Evolutionary conservation across 2,113 vertebrate species (phyloP), one percentile per base, ranked within the genome.

Genomic region (Leucosticte australis): DNA sequence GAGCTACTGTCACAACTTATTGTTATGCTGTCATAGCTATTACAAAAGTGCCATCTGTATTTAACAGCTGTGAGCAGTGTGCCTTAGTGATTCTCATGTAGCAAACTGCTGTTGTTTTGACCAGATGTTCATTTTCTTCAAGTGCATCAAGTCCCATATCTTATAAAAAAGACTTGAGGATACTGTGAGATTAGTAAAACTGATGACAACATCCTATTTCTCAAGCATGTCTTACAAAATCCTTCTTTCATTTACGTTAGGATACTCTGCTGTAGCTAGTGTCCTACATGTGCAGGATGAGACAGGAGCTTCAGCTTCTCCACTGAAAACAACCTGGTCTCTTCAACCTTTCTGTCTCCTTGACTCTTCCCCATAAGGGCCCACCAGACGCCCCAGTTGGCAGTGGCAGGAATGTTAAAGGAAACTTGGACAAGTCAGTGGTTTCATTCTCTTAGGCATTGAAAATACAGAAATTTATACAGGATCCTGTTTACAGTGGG

Each of bases 61-160:
- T 96, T 76, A 96, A 71, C 78, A 90, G 75, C 71, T 94, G 79
- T 75, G 87, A 76, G 56, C 41, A 79, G 26, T 19, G 56, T 75
- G 70, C 23, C n/a, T 73, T 92, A 63, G 67, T 59, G 73, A 60
- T 78, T 65, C 52, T 70, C 63, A 52, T 2, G 8, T 9, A 83
- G 52, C 33, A 88, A 95, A 83, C 42, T 71, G 71, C 37, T 76
- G 11, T 44, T 88, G 41, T 92, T 93, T 83, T 83, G 73, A 88
- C 73, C 83, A 92, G 94, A 86, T 92, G 69, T 89, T 95, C 37
- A 73, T 64, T 78, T 92, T 81, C 52, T 94, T 89, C 39, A 62
- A 47, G 47, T 68, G 28, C 4, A 49, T 39, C 83, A 53, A 89
- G n/a, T n/a, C 28, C 7, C 60, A 9, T 64, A 73, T 60, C 37